Base-by-base conservation (phyloP, 2,888 invertebrate species). In the Hyppa rectilinea region DNA sequence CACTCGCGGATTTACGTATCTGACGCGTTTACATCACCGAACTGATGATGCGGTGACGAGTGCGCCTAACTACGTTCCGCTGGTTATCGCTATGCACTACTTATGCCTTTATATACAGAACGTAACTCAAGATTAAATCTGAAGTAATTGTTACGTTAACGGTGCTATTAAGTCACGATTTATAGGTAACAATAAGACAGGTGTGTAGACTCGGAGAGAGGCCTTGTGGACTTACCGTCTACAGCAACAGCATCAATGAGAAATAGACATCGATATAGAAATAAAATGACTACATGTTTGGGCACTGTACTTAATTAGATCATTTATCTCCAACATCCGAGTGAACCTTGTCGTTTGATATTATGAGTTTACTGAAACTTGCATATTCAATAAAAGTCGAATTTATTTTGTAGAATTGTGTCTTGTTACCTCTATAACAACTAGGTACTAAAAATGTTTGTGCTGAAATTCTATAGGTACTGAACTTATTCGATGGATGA, bases 211-310 rank as follows among this genome's bases (percentile, higher is more conserved):
- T 82, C 80, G 82, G 26, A 45, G 47, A 64, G 84, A 77, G 84
- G 78, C 78, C 83, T 87, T 85, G 85, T 75, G 82, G 84, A 78
- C 81, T 83, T 77, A 84, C 85, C 86, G 86, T 87, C 87, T 83
- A 83, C 81, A 81, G 81, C 82, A 79, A 86, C 86, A 82, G 85
- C 87, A 86, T 87, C 86, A 83, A 89, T 92, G 92, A 93, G 88
- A 92, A 91, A 93, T 93, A 87, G 89, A 76, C 83, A 80, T 83
- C 88, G 85, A 92, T 92, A 89, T 89, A 88, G 83, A 87, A 91
- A 86, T 91, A 90, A 92, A 92, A 90, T 90, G 90, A 85, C 86
- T 90, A 93, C 92, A 92, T 73, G 91, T 84, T 81, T 89, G 76
- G 78, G 82, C 87, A 83, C 86, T 87, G 81, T 69, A 85, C 83